Evolutionary conservation across 2,888 invertebrate genomes (phyloP).

Genomic region (Melipona bicolor): DNA sequence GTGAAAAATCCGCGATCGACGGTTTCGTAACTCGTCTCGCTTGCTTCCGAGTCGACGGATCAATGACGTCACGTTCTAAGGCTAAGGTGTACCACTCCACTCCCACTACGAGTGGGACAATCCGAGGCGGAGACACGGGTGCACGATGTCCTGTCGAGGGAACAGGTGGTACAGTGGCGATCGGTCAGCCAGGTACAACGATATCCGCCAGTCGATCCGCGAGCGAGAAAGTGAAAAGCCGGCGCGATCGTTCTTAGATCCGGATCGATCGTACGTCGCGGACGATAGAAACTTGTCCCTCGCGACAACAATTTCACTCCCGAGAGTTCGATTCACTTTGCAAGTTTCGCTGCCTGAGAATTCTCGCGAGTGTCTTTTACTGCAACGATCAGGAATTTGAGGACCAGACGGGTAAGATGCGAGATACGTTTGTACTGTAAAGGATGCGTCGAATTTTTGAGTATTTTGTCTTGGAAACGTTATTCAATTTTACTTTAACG

Average conservation of each 20-base stretch:
- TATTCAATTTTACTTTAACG: too few species aligned
- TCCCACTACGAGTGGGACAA: conserved; percentile 66
- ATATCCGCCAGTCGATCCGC: conserved; percentile 69
- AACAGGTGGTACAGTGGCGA: conserved; percentile 73
- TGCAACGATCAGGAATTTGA: background rate
- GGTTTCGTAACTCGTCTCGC: conserved; percentile 25
- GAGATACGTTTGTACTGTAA: background rate
- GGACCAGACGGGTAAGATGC: conserved; percentile 9
- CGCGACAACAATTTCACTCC: conserved; percentile 18
- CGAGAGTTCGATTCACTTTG: conserved; percentile 6
- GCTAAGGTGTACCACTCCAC: conserved; percentile 58
- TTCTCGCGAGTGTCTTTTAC: conserved; percentile 27
- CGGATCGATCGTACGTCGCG: conserved; percentile 20
- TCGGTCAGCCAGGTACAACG: conserved; percentile 65
- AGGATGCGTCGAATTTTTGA: background rate
- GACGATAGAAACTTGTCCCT: background rate
- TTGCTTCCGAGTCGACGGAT: conserved; percentile 37
- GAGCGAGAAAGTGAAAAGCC: conserved; percentile 72
- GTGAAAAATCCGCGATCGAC: background rate
- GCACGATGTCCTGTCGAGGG: conserved; percentile 59
- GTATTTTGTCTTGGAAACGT: too few species aligned
- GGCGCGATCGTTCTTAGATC: conserved; percentile 35
- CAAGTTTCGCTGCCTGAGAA: background rate
- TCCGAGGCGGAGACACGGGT: conserved; percentile 52
- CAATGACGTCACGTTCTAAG: conserved; percentile 58